phyloP scores from a whole-genome alignment of 2,797 vertebrate genomes.

The Valencia hispanica region DNA sequence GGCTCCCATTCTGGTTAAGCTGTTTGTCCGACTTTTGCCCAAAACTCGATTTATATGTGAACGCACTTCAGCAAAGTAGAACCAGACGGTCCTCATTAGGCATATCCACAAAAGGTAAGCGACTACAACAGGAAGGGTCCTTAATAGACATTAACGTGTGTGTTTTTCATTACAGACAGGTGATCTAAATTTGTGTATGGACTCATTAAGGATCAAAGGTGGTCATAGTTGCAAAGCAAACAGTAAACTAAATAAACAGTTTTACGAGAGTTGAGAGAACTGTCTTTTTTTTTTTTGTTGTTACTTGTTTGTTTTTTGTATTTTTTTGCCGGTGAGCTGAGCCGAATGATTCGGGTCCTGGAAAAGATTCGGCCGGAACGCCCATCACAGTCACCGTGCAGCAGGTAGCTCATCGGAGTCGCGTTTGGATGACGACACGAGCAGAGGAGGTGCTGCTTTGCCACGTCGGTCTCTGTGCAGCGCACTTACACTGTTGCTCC shows the following conservation, averaged over 20 bases:
- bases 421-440: conserved; percentile 72
- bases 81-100: too few relatives aligned
- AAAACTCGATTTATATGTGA: too few relatives aligned
- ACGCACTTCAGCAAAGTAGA: too few relatives aligned
- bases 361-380: neutral
- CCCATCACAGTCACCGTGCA: conserved; percentile 39
- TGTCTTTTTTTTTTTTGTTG: neutral
- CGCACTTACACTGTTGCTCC: conserved; percentile 72
- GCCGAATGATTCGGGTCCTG: neutral
- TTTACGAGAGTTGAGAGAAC: neutral
- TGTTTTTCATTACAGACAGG: too few relatives aligned
- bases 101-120: too few relatives aligned
- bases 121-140: too few relatives aligned
- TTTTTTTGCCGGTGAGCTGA: neutral
- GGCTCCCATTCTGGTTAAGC: too few relatives aligned
- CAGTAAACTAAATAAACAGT: neutral
- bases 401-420: conserved; percentile 47
- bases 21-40: too few relatives aligned
- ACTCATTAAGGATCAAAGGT: neutral
- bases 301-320: neutral
- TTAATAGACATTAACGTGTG: too few relatives aligned
- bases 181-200: neutral
- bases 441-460: conserved; percentile 75
- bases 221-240: neutral
- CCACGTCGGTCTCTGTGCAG: conserved; percentile 83